Percentiles rank a stretch among this genome's conserved stretches.
phyloP scores from a whole-genome alignment of 2,888 invertebrate species.

The Incurvaria masculella region DNA sequence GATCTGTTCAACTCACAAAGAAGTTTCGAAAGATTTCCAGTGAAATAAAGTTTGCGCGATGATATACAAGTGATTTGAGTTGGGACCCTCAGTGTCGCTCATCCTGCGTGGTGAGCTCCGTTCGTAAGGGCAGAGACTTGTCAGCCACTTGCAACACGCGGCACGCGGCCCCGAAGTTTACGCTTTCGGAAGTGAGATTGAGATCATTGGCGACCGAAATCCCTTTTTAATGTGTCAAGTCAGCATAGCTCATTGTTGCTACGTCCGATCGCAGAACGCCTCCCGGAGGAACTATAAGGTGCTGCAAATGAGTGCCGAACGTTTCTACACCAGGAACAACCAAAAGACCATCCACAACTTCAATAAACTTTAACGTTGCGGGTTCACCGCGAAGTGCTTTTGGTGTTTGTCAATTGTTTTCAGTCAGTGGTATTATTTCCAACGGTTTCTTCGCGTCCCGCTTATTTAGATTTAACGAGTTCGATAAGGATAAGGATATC shows the following conservation, averaged over 20 bases:
- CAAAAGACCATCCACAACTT: conserved; percentile 58
- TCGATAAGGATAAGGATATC: background rate
- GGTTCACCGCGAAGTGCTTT: conserved; percentile 33
- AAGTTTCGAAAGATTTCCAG: no score
- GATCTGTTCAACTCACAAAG: no score
- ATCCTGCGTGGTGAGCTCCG: conserved; percentile 52
- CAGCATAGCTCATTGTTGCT: conserved; percentile 56
- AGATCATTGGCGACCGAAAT: conserved; percentile 30
- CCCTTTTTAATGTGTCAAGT: conserved; percentile 58
- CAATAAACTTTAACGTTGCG: conserved; percentile 55
- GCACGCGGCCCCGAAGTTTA: conserved; percentile 32
- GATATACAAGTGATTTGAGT: conserved; percentile 54
- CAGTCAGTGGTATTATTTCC: no score
- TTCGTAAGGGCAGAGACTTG: conserved; percentile 44
- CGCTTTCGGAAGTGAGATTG: conserved; percentile 12
- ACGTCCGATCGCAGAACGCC: conserved; percentile 54
- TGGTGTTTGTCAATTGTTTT: conserved; percentile 49
- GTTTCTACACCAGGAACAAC: conserved; percentile 56
- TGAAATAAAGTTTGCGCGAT: conserved; percentile 48
- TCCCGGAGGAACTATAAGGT: conserved; percentile 56
- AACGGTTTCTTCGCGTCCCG: conserved; percentile 26
- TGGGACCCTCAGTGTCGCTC: conserved; percentile 48
- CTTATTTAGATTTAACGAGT: conserved; percentile 36
- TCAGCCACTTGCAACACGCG: conserved; percentile 42
- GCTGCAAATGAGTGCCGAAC: conserved; percentile 59